Percentiles rank a stretch among this genome's conserved stretches.
phyloP scores from a whole-genome alignment of 1,140 invertebrate genomes.

The Panonychus citri region DNA sequence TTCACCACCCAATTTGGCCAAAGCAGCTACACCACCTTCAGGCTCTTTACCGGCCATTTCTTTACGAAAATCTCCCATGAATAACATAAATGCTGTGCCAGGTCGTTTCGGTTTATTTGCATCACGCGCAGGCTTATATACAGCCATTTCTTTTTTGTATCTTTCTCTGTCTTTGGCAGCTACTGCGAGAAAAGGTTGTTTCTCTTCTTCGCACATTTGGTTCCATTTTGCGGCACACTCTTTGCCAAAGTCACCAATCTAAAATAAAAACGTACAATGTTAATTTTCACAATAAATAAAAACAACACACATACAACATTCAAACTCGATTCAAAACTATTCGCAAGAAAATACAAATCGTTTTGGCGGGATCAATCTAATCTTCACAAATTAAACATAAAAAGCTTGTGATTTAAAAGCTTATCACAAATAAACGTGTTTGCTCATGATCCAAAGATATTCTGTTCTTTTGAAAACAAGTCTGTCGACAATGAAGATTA shows the following conservation, averaged over 20 bases:
- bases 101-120: slow-evolving; percentile 18
- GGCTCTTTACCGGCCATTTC: slow-evolving; percentile 20
- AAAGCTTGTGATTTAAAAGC: no score
- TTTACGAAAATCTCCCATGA: slow-evolving; percentile 19
- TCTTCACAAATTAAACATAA: no score
- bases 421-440: no score
- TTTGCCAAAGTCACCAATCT: slow-evolving; percentile 20
- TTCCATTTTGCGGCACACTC: slow-evolving; percentile 20
- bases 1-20: slow-evolving; percentile 19
- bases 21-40: slow-evolving; percentile 18
- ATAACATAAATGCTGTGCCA: slow-evolving; percentile 19
- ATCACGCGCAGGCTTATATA: slow-evolving; percentile 17
- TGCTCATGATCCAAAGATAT: no score
- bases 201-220: slow-evolving; percentile 17
- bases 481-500: no score
- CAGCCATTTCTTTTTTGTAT: slow-evolving; percentile 18
- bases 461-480: no score
- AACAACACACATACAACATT: not conserved
- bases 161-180: slow-evolving; percentile 15
- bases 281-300: no score
- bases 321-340: not conserved
- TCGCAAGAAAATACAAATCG: no score
- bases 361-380: no score
- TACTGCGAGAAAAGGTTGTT: slow-evolving; percentile 16
- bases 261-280: not conserved